Percentiles rank a stretch among this genome's conserved stretches.
phyloP scores from a whole-genome alignment of 2,113 vertebrate genomes.

The Antechinus stuartii region DNA sequence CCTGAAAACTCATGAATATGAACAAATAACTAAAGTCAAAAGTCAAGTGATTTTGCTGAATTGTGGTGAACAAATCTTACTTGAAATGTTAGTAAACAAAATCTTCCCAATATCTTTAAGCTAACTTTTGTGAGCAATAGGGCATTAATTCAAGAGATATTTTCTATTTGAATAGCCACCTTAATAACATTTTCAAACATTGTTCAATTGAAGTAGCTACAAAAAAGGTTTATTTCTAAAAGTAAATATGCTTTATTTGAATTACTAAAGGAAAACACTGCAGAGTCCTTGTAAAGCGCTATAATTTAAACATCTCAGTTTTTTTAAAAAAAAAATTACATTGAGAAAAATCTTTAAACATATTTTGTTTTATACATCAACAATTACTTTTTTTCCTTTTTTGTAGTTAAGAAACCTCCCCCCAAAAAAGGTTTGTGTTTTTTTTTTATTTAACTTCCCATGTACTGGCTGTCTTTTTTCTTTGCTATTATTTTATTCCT shows the following conservation, averaged over 20 bases:
- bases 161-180: slow-evolving; percentile 12
- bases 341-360: not conserved
- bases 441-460: slow-evolving; percentile 1
- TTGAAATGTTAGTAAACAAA: not conserved
- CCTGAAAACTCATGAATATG: slow-evolving; percentile 33
- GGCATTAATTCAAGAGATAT: slow-evolving; percentile 11
- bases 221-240: slow-evolving; percentile 27
- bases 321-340: not conserved
- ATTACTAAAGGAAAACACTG: slow-evolving; percentile 33
- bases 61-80: not conserved
- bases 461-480: not conserved
- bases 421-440: not conserved
- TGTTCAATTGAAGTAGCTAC: slow-evolving; percentile 7
- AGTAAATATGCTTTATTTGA: not conserved
- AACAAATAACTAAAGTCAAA: slow-evolving; percentile 39
- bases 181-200: slow-evolving; percentile 33
- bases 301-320: not conserved
- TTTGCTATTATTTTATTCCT: slow-evolving; percentile 41
- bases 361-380: not conserved
- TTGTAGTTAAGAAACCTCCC: not conserved
- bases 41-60: slow-evolving; percentile 9
- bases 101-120: not conserved
- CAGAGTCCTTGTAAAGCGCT: slow-evolving; percentile 23
- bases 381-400: slow-evolving; percentile 3
- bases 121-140: not conserved